phyloP scores from a whole-genome alignment of 2,888 invertebrate genomes.

The Macrophya annulata region DNA sequence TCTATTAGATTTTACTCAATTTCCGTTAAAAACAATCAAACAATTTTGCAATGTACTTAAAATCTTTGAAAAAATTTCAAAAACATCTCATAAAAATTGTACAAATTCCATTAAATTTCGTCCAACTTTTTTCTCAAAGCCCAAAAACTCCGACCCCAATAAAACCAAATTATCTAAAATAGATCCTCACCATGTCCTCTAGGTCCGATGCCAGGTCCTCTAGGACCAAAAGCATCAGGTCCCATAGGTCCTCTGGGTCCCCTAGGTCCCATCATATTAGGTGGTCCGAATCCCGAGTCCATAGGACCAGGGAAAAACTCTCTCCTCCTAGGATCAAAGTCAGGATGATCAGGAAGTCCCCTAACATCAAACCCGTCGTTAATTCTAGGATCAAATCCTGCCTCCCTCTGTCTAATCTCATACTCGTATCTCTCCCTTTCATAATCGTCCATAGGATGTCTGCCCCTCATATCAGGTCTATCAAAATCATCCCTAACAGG shows the following conservation, averaged over 20 bases:
- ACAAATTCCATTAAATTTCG: too few species aligned
- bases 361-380: constrained; percentile 74
- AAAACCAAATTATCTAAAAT: background rate
- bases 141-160: too few species aligned
- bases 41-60: constrained; percentile 13
- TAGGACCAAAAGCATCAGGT: constrained; percentile 77
- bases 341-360: constrained; percentile 73
- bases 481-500: constrained; percentile 73
- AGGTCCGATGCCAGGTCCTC: constrained; percentile 74
- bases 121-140: too few species aligned
- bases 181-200: constrained; percentile 72
- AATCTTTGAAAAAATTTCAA: constrained; percentile 8
- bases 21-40: background rate
- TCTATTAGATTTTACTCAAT: too few species aligned
- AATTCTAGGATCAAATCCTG: constrained; percentile 74
- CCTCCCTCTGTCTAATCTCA: constrained; percentile 72
- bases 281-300: constrained; percentile 73
- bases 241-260: constrained; percentile 75
- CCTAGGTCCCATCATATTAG: constrained; percentile 76
- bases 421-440: constrained; percentile 77
- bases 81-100: background rate
- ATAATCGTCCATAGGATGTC: constrained; percentile 73
- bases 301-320: constrained; percentile 76
- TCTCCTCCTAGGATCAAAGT: constrained; percentile 75
- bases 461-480: constrained; percentile 70